Base-by-base conservation (phyloP, 2,797 vertebrate genomes). In the Micropoecilia bifurca region DNA sequence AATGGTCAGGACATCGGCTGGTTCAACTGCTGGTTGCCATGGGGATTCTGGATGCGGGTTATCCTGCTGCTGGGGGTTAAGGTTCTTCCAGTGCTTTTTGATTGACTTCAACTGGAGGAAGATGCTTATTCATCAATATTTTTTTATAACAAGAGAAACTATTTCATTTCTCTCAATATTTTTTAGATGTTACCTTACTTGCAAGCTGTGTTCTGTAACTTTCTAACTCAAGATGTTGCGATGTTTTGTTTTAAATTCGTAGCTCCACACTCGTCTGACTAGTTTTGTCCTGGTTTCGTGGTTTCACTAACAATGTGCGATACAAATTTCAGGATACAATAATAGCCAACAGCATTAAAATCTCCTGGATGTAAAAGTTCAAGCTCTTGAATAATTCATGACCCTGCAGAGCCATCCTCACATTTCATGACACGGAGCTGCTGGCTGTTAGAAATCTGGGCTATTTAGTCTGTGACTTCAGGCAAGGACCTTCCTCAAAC, bases 371-470 rank as follows among this genome's bases (percentile, higher is more conserved):
- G 80, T 83, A 46, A 83, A 90, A 76, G 85, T 90, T 86, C 63
- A 84, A 66, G 4, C 45, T 82, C 4, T 77, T 91, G 61, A 89
- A 91, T 87, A 82, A 74, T 89, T 39, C 78, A 91, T 85, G 89
- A 85, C 25, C 66, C 71, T 83, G 84, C 89, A 87, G 81, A 84
- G 87, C 69, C 76, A 80, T 72, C 63, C 76, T 88, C 83, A 80
- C 39, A 18, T 86, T 87, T 88, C 80, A 85, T 77, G 80, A 72
- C 69, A 85, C 80, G 33, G 41, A 10, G 81, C 85, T 83, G 25
- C 16, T 69, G 82, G 85, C 85, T 28, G 59, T 68, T 36, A 57
- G 46, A 79, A 77, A 68, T 82, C 71, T 69, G 73, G 80, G 83
- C 72, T 82, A 86, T 85, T 79, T 63, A 45, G 85, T 85, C 87